Evolutionary conservation across 2,113 vertebrate genomes (phyloP).

Genomic region (Synchiropus splendidus): DNA sequence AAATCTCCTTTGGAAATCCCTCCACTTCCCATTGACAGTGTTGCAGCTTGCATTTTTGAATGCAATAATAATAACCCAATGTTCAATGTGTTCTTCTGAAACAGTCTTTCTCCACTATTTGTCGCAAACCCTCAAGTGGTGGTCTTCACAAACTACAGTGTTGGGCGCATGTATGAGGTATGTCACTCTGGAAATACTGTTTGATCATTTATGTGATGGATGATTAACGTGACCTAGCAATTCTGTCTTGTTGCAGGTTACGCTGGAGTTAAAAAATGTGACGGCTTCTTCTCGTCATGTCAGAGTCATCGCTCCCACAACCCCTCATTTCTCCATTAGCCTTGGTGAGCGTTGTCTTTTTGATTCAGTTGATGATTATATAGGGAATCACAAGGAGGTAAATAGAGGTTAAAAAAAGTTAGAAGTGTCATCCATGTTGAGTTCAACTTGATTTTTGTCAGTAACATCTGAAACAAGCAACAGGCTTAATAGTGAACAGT

Average conservation of each 20-base stretch:
- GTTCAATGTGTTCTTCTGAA: no score
- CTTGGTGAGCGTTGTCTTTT: constrained; percentile 70
- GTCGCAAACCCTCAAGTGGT: constrained; percentile 72
- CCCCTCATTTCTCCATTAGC: constrained; percentile 75
- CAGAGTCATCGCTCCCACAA: constrained; percentile 77
- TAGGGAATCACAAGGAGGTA: no score
- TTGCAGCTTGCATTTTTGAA: not conserved
- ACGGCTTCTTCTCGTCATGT: constrained; percentile 73
- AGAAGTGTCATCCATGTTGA: no score
- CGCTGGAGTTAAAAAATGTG: constrained; percentile 77
- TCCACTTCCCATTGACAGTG: no score
- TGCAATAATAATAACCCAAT: constrained; percentile 11
- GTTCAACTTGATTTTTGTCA: no score
- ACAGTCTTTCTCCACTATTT: constrained; percentile 69
- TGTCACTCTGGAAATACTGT: not conserved
- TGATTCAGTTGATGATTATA: constrained; percentile 7
- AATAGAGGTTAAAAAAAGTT: no score
- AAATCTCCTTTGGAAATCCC: no score
- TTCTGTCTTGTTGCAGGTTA: constrained; percentile 56
- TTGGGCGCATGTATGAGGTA: constrained; percentile 86
- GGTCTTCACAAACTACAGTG: constrained; percentile 75
- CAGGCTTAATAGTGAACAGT: no score
- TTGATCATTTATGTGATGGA: not conserved
- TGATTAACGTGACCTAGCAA: not conserved
- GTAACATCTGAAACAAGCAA: no score